phyloP scores from a whole-genome alignment of 1,140 invertebrate species.

The Drosophila repletoides region DNA sequence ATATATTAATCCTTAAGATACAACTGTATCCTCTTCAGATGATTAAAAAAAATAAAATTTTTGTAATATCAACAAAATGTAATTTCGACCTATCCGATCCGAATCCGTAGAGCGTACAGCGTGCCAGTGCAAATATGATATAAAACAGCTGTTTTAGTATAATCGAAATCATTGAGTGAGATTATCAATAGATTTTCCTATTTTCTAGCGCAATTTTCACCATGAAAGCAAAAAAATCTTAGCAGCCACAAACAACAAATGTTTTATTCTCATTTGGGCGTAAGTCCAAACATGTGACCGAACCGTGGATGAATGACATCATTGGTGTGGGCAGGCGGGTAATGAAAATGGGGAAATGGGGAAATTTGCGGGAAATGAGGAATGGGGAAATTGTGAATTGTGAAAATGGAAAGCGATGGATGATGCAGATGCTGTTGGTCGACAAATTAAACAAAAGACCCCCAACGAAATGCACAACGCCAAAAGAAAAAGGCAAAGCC shows the following conservation, averaged over 20 bases:
- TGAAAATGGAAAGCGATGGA: slow-evolving; percentile 3
- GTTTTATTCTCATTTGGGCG: slow-evolving; percentile 32
- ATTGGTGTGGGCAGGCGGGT: slow-evolving; percentile 39
- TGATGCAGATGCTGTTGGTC: slow-evolving; percentile 33
- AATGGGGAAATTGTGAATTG: slow-evolving; percentile 2
- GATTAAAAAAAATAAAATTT: too few relatives aligned
- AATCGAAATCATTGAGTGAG: not conserved
- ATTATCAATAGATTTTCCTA: not conserved
- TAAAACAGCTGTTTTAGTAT: not conserved
- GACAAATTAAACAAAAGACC: slow-evolving; percentile 10
- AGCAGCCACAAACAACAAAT: not conserved
- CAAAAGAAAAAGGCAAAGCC: slow-evolving; percentile 4
- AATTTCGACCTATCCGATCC: too few relatives aligned
- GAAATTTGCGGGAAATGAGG: not conserved
- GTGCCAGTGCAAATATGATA: too few relatives aligned
- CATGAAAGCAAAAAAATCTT: not conserved
- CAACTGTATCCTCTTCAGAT: too few relatives aligned
- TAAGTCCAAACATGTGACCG: slow-evolving; percentile 70
- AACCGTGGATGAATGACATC: slow-evolving; percentile 62
- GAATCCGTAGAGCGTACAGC: too few relatives aligned
- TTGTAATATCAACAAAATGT: too few relatives aligned
- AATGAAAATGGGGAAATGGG: slow-evolving; percentile 6
- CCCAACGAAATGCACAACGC: not conserved
- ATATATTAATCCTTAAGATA: too few relatives aligned
- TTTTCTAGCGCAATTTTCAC: not conserved